These are phyloP conservation scores for Delphinus delphis DNA, from an alignment of 2,113 vertebrate genomes.

Conservation along the genomic window DNA sequence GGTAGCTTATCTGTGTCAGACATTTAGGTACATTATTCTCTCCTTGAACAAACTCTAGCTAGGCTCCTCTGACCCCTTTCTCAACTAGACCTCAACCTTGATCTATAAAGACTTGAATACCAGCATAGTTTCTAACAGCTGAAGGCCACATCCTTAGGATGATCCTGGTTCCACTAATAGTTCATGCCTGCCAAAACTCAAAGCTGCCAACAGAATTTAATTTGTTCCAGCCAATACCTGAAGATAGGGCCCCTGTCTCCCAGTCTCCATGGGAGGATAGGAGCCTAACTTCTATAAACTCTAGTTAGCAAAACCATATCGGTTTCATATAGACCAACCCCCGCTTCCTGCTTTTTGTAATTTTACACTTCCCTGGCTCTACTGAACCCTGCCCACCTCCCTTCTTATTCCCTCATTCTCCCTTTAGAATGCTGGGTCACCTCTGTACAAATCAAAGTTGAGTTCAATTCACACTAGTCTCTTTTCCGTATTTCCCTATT, in stretches of 20 bases:
- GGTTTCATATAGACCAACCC: fast-evolving
- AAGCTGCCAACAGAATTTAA: background rate
- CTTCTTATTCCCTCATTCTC: background rate
- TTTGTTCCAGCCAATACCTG: background rate
- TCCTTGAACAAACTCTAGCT: background rate
- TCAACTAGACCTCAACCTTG: background rate
- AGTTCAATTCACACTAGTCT: background rate
- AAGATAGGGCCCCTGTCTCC: background rate
- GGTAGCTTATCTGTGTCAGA: background rate
- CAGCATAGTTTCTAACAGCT: background rate
- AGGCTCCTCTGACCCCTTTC: background rate
- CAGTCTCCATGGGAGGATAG: background rate
- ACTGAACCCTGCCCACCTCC: background rate
- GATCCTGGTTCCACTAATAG: background rate
- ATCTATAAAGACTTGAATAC: background rate
- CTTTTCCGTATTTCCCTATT: background rate
- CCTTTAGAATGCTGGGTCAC: background rate
- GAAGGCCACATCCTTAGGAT: background rate
- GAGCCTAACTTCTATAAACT: background rate
- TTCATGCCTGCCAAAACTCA: background rate
- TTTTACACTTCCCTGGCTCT: background rate
- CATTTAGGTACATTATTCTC: background rate
- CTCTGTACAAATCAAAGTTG: background rate
- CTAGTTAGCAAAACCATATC: background rate
- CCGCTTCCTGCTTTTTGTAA: background rate